A percentile compares a stretch with the other conserved stretches of the same genome.
phyloP scores from a whole-genome alignment of 2,888 invertebrate species.

The Trissolcus japonicus region DNA sequence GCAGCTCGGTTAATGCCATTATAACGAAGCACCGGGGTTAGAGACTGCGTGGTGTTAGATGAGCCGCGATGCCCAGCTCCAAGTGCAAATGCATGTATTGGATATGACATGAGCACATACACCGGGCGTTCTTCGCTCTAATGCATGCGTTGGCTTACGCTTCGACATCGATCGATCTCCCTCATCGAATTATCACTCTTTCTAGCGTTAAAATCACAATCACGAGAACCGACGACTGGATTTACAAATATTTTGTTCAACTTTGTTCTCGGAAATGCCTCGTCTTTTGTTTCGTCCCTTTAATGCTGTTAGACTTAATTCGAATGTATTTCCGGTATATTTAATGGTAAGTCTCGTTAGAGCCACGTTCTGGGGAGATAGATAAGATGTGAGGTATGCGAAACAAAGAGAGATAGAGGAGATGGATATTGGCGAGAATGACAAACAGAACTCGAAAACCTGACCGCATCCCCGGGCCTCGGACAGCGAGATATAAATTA shows the following conservation, averaged over 20 bases:
- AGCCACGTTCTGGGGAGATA: constrained; percentile 7
- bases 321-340: background rate
- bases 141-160: constrained; percentile 66
- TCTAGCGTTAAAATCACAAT: no score
- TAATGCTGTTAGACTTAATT: background rate
- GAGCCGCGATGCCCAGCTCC: constrained; percentile 56
- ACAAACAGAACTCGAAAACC: constrained; percentile 41
- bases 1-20: constrained; percentile 76
- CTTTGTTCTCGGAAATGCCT: no score
- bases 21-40: constrained; percentile 68
- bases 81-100: constrained; percentile 68
- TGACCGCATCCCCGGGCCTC: constrained; percentile 64
- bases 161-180: constrained; percentile 34
- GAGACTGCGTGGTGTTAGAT: constrained; percentile 61
- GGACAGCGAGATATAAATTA: constrained; percentile 72
- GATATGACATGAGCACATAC: constrained; percentile 73
- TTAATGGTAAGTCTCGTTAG: constrained; percentile 13
- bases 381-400: constrained; percentile 25
- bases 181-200: constrained; percentile 27
- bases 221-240: no score
- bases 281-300: no score
- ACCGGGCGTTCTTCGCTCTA: constrained; percentile 72
- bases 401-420: constrained; percentile 3
- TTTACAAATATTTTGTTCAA: no score
- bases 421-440: constrained; percentile 29